Evolutionary conservation across 35 echinoderm and acorn worm species (phyloP).

Genomic region (Ptychodera flava): DNA sequence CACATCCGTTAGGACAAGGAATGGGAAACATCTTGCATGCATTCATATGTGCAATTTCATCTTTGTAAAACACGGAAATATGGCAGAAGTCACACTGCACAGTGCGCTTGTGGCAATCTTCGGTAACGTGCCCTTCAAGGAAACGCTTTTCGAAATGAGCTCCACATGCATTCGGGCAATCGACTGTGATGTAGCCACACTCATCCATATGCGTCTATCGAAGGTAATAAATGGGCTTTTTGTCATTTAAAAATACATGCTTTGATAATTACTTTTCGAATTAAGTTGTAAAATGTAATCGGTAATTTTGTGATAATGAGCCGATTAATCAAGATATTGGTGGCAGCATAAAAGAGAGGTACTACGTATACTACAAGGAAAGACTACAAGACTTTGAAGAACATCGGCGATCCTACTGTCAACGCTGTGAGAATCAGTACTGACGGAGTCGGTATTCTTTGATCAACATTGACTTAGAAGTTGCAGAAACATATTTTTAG

Average conservation of each 20-base stretch:
- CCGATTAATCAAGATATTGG: too few relatives aligned
- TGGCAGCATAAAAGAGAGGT: too few relatives aligned
- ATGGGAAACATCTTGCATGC: constrained; percentile 76
- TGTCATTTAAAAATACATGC: background rate
- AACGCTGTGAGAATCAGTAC: too few relatives aligned
- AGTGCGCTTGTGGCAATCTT: constrained; percentile 90
- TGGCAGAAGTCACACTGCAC: constrained; percentile 93
- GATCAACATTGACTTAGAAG: too few relatives aligned
- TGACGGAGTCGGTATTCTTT: too few relatives aligned
- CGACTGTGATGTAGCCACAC: constrained; percentile 78
- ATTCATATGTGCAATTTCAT: constrained; percentile 98
- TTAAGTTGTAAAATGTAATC: too few relatives aligned
- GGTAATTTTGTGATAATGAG: too few relatives aligned
- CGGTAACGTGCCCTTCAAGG: constrained; percentile 66
- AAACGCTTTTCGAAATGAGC: constrained; percentile 96
- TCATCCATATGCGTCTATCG: constrained; percentile 57
- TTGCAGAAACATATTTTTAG: too few relatives aligned
- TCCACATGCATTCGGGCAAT: constrained; percentile 90
- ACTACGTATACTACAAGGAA: too few relatives aligned
- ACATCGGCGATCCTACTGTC: too few relatives aligned
- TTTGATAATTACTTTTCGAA: too few relatives aligned
- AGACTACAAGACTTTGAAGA: too few relatives aligned
- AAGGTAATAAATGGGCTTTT: background rate
- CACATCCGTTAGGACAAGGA: constrained; percentile 92
- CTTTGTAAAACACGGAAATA: constrained; percentile 84